A percentile compares a stretch with the other conserved stretches of the same genome.
These are phyloP conservation scores for Ochotona curzoniae DNA, from an alignment of 2,113 vertebrate genomes.

Conservation along the genomic window DNA sequence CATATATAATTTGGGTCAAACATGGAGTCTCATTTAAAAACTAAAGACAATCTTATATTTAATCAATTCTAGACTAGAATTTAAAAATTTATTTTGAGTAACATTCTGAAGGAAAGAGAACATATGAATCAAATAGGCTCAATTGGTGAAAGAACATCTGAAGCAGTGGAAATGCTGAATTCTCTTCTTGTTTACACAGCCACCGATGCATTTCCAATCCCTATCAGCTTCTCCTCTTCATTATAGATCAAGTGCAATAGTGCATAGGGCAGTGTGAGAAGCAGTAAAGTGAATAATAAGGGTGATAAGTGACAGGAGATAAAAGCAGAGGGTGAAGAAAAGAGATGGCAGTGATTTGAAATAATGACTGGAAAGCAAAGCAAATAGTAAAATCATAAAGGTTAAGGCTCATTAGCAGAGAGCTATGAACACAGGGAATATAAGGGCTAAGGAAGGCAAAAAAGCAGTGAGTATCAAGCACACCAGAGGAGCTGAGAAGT, in stretches of 20 bases:
- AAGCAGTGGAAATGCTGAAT: neutral
- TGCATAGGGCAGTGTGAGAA: neutral
- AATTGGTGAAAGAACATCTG: neutral
- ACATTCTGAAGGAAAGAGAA: constrained; percentile 17
- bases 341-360: neutral
- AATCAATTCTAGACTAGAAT: neutral
- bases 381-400: neutral
- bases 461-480: neutral
- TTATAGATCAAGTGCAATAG: neutral
- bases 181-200: neutral
- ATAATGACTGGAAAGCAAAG: neutral
- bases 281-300: neutral
- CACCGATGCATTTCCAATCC: neutral
- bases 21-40: neutral
- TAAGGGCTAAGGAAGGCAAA: neutral
- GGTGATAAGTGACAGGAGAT: rapidly evolving
- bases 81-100: neutral
- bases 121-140: neutral
- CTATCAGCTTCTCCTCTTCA: neutral
- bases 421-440: neutral
- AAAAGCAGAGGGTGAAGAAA: neutral
- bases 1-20: neutral
- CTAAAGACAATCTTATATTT: neutral
- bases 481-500: neutral
- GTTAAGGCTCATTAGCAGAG: too few relatives aligned